phyloP scores from a whole-genome alignment of 2,888 invertebrate species.

The Harpagoxenus sublaevis region DNA sequence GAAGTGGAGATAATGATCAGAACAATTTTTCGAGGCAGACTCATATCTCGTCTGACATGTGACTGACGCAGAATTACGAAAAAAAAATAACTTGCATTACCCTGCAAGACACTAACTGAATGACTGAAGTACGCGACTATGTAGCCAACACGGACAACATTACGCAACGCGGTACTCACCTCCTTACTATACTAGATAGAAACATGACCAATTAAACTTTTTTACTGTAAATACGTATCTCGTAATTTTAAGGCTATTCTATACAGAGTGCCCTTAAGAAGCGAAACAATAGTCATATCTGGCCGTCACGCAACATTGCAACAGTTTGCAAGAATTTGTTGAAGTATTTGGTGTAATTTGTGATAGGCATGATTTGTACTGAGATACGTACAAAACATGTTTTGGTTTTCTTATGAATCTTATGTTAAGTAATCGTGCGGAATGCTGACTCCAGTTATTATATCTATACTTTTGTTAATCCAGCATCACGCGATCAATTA shows the following conservation, averaged over 20 bases:
- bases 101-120: conserved; percentile 79
- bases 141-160: conserved; percentile 82
- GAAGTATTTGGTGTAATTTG: not conserved
- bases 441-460: conserved; percentile 4
- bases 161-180: conserved; percentile 83
- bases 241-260: conserved; percentile 84
- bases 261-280: conserved; percentile 82
- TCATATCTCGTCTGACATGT: conserved; percentile 75
- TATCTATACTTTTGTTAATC: conserved; percentile 16
- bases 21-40: conserved; percentile 69
- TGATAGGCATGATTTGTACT: conserved; percentile 7
- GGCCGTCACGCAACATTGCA: conserved; percentile 8
- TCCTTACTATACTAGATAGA: conserved; percentile 82
- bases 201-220: conserved; percentile 85
- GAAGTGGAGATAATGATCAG: conserved; percentile 73
- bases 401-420: not conserved
- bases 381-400: not conserved
- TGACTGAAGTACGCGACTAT: conserved; percentile 82
- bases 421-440: conserved; percentile 3
- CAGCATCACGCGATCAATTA: conserved; percentile 16
- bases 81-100: conserved; percentile 73
- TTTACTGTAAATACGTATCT: conserved; percentile 86
- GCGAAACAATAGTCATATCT: conserved; percentile 56
- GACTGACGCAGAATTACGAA: conserved; percentile 79
- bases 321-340: conserved; percentile 14